Percentiles rank a stretch among this genome's conserved stretches.
These are phyloP conservation scores for Andricus curvator DNA, from an alignment of 2,888 invertebrate species.

Conservation along the genomic window DNA sequence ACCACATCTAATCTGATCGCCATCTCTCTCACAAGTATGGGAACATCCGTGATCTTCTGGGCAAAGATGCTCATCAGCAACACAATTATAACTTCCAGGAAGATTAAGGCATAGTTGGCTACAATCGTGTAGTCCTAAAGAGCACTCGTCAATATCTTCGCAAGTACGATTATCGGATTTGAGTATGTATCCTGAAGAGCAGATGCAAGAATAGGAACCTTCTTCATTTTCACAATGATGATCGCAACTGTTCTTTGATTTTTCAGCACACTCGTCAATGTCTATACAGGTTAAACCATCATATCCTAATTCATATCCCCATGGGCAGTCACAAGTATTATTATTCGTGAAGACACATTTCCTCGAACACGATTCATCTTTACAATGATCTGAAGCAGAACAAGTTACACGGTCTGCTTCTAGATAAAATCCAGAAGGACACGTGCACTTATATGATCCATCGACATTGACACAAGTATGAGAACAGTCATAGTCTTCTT, in stretches of 20 bases:
- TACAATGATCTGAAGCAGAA: conserved; percentile 56
- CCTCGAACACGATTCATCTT: conserved; percentile 70
- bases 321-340: conserved; percentile 74
- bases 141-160: conserved; percentile 75
- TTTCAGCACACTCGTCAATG: conserved; percentile 73
- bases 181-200: conserved; percentile 75
- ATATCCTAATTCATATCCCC: conserved; percentile 78
- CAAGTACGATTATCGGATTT: conserved; percentile 70
- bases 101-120: conserved; percentile 79
- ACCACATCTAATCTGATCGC: conserved; percentile 76
- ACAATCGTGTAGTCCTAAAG: conserved; percentile 64
- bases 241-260: conserved; percentile 62
- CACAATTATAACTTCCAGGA: conserved; percentile 78
- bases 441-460: conserved; percentile 81
- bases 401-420: conserved; percentile 72
- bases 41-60: conserved; percentile 71
- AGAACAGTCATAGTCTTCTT: conserved; percentile 78
- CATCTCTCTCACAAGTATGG: conserved; percentile 71
- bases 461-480: conserved; percentile 80
- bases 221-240: conserved; percentile 69
- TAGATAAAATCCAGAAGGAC: conserved; percentile 80
- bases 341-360: conserved; percentile 62
- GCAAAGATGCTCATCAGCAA: conserved; percentile 67
- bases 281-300: conserved; percentile 72
- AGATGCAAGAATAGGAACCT: conserved; percentile 77